Base-by-base conservation (phyloP, 2,888 invertebrate genomes). In the Alsophila aescularia region DNA sequence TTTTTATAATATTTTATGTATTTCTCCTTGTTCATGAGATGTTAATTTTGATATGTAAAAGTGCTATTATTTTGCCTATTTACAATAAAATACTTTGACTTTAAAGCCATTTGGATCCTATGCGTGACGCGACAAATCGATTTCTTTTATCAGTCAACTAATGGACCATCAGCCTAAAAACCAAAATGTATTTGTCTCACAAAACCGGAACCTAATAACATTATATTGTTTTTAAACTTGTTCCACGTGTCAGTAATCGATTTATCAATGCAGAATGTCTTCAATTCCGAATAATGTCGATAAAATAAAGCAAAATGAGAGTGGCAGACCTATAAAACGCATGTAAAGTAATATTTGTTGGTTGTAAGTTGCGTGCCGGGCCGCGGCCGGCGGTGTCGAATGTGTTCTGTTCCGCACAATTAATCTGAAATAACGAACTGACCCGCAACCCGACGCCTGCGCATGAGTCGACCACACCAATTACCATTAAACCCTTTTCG, bases 401-500 rank as follows among this genome's bases (percentile, higher is more conserved):
- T 83, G 84, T 77, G 78, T 79, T 78, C 81, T 77, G 88, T 87
- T 87, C 87, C 87, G 82, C 84, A 79, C 88, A 88, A 88, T 90
- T 88, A 87, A 86, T 84, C 77, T 81, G 78, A 79, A 89, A 87
- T 88, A 89, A 88, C 83, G 87, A 88, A 88, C 81, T 75, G 75
- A 73, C 79, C 79, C 80, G 87, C 79, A 82, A 88, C 82, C 78
- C 81, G 85, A 87, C 80, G 75, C 84, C 83, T 80, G 84, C 84
- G 85, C 79, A 72, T 70, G 74, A 56, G 67, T 68, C 73, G 62
- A 75, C 72, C 79, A 72, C 79, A 79, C 83, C 85, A 86, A 88
- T 87, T 87, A 86, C 80, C 74, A 74, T 76, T 73, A 64, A 79
- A 77, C 74, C 77, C 75, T 75, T 79, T 71, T 43, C 49, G 57